phyloP scores from a whole-genome alignment of 1,140 invertebrate genomes.

The Aphelenchoides besseyi region DNA sequence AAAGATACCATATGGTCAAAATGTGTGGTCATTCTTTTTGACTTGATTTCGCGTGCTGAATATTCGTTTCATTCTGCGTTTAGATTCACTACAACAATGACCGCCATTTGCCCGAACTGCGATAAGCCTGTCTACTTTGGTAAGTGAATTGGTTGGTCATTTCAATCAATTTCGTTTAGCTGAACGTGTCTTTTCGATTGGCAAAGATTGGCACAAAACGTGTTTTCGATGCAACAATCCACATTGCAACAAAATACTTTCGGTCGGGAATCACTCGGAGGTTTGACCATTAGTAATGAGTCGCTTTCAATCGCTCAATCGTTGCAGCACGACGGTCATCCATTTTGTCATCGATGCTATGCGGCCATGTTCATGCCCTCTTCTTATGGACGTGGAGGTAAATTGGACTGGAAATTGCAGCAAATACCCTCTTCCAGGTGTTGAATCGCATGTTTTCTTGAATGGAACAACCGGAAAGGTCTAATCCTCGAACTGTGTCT shows the following conservation, averaged over 20 bases:
- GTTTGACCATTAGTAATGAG: slow-evolving; percentile 53
- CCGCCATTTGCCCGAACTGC: background rate
- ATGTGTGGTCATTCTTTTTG: too few relatives aligned
- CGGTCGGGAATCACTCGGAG: slow-evolving; percentile 83
- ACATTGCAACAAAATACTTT: slow-evolving; percentile 77
- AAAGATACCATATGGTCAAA: too few relatives aligned
- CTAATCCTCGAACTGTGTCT: too few relatives aligned
- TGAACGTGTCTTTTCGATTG: slow-evolving; percentile 82
- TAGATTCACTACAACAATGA: background rate
- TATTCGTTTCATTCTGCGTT: too few relatives aligned
- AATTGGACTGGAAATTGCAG: too few relatives aligned
- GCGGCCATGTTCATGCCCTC: slow-evolving; percentile 82
- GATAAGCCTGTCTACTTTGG: background rate
- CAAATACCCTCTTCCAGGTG: too few relatives aligned
- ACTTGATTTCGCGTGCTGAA: too few relatives aligned
- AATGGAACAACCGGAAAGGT: too few relatives aligned
- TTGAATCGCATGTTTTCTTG: too few relatives aligned
- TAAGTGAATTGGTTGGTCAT: background rate
- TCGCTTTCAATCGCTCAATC: background rate
- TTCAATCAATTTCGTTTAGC: slow-evolving; percentile 69
- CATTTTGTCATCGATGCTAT: slow-evolving; percentile 86
- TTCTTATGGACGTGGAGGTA: too few relatives aligned
- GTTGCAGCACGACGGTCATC: slow-evolving; percentile 79
- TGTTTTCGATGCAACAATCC: slow-evolving; percentile 79
- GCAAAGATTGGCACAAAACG: slow-evolving; percentile 87